Base-by-base conservation (phyloP, 1,140 invertebrate genomes). In the Piezodorus guildinii region DNA sequence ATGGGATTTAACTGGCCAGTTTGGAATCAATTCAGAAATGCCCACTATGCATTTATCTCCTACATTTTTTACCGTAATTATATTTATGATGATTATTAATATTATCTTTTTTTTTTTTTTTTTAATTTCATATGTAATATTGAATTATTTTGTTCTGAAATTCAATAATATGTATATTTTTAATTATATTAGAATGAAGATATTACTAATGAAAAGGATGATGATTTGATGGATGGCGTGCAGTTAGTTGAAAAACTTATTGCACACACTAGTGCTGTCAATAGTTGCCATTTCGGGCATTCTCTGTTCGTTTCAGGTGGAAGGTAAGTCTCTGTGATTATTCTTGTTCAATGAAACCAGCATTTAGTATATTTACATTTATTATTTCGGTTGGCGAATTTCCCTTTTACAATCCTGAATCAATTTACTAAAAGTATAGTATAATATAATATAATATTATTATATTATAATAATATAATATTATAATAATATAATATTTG, bases 1-100 rank as follows among this genome's bases (percentile, higher is more conserved):
- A 16, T 89, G 86, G 80, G 78, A 83, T 69, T 67, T 83, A 17
- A 77, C 73, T 23, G 79, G 77, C 17, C 30, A 60, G 54, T 58
- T 43, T 39, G 34, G 34, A 39, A 39, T 39, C 34, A 39, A 30
- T 64, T 15, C 30, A 58, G 58, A 64, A 44, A 17, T 64, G 25
- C 16, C 27, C 17, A 19, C 39, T 60, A 52, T 66, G 6, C 27
- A 66, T 64, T 51, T 66, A 12, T 34, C 62, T 27, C 14, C 19
- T 34, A n/a, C 23, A 45, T 39, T 64, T 15, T 8, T 30, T 9
- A 49, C 39, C 8, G 17, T 34, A 16, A 39, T 25, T 5, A 54
- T 45, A 14, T 54, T 62, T n/a, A 23, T 45, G 15, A 56, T 54
- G 21, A n/a, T n/a, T n/a, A n/a, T n/a, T n/a, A n/a, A n/a, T n/a